phyloP scores from a whole-genome alignment of 2,113 vertebrate genomes.

The Anarrhichthys ocellatus region DNA sequence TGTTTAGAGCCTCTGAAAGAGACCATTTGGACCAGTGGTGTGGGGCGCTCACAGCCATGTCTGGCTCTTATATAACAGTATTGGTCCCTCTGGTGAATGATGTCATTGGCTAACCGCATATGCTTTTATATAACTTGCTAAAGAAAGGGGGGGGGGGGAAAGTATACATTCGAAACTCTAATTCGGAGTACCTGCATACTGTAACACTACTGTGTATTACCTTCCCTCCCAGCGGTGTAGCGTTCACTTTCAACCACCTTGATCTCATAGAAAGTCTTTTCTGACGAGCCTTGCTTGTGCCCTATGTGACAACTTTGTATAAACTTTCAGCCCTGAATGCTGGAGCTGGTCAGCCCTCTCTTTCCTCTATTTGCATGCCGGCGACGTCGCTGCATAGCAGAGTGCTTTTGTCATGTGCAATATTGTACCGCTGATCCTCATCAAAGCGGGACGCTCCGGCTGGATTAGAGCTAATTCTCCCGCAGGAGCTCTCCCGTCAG shows the following conservation, averaged over 20 bases:
- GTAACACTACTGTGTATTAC: neutral
- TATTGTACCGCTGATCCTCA: constrained; percentile 10
- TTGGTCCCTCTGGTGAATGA: constrained; percentile 63
- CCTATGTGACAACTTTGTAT: neutral
- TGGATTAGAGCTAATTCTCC: constrained; percentile 36
- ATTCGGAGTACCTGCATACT: neutral
- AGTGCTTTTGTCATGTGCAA: constrained; percentile 23
- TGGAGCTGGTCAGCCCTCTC: constrained; percentile 14
- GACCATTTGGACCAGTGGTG: constrained; percentile 29
- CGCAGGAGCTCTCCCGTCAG: constrained; percentile 5
- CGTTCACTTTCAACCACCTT: neutral
- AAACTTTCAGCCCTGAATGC: constrained; percentile 36
- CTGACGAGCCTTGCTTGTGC: neutral
- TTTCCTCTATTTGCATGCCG: constrained; percentile 30
- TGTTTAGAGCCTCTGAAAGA: constrained; percentile 29
- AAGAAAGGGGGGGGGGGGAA: neutral
- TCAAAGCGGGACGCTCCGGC: constrained; percentile 27
- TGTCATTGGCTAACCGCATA: constrained; percentile 55
- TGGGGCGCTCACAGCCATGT: constrained; percentile 39
- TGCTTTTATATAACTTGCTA: constrained; percentile 41
- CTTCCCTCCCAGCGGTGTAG: neutral
- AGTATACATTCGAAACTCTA: neutral
- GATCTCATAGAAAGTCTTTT: neutral
- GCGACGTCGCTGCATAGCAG: constrained; percentile 20
- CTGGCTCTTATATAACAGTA: constrained; percentile 67